Percentiles rank a stretch among this genome's conserved stretches.
phyloP scores from a whole-genome alignment of 2,113 vertebrate genomes.

The Pygoscelis antarcticus region DNA sequence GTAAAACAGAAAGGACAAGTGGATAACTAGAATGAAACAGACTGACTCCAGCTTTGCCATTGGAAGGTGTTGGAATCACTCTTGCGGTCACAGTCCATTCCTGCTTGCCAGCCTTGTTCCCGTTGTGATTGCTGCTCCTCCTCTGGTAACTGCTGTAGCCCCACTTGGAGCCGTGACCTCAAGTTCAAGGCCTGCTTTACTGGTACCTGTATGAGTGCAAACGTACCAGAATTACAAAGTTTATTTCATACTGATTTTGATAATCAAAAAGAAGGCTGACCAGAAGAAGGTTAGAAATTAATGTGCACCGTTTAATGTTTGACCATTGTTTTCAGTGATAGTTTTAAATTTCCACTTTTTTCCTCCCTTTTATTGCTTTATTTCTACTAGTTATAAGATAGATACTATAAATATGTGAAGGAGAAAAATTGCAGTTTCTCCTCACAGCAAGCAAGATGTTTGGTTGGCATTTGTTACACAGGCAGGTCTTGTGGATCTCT shows the following conservation, averaged over 20 bases:
- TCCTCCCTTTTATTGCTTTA: background rate
- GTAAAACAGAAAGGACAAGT: background rate
- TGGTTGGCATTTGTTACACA: background rate
- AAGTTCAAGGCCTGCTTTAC: background rate
- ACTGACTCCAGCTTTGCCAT: background rate
- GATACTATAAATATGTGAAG: background rate
- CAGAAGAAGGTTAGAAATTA: background rate
- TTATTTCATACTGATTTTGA: background rate
- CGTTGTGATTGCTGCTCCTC: background rate
- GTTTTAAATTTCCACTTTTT: background rate
- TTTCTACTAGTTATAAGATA: background rate
- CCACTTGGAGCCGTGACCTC: background rate
- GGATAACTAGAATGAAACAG: background rate
- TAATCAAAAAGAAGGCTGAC: background rate
- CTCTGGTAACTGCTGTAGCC: background rate
- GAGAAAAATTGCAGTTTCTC: background rate
- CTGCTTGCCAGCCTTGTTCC: background rate
- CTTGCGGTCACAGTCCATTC: background rate
- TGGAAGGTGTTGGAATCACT: background rate
- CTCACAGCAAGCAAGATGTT: background rate
- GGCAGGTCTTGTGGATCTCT: background rate
- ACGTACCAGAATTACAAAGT: background rate
- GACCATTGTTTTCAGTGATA: background rate
- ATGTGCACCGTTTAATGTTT: background rate
- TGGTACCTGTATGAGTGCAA: background rate